phyloP scores from a whole-genome alignment of 1,140 invertebrate genomes.

The Papilio glaucus region DNA sequence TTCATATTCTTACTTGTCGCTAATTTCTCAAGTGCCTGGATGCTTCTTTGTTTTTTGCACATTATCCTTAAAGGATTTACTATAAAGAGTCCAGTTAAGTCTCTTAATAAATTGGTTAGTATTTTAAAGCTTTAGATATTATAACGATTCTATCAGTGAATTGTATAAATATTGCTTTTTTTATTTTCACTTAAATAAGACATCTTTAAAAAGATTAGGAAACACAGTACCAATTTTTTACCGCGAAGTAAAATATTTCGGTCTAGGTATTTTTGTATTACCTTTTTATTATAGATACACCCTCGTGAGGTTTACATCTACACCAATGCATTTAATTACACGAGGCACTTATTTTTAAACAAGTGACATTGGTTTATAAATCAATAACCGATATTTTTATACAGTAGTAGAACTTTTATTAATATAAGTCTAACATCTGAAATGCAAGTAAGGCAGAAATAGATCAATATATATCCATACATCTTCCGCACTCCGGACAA shows the following conservation, averaged over 20 bases:
- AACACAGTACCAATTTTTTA: too few species aligned
- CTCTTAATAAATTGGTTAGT: slow-evolving; percentile 15
- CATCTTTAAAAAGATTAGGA: too few species aligned
- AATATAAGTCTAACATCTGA: not conserved
- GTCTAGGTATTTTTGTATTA: too few species aligned
- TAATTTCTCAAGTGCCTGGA: slow-evolving; percentile 38
- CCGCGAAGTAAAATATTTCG: too few species aligned
- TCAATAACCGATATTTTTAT: too few species aligned
- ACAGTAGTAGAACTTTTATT: too few species aligned
- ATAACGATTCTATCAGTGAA: not conserved
- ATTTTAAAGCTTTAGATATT: not conserved
- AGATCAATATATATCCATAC: slow-evolving; percentile 13
- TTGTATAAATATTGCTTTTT: not conserved
- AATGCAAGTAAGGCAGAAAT: slow-evolving; percentile 2
- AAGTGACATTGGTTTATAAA: too few species aligned
- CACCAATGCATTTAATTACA: too few species aligned
- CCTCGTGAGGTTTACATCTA: too few species aligned
- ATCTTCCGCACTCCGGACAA: slow-evolving; percentile 19
- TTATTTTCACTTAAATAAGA: too few species aligned
- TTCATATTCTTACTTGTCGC: slow-evolving; percentile 34
- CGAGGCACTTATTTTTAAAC: too few species aligned
- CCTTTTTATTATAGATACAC: too few species aligned
- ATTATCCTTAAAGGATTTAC: slow-evolving; percentile 20
- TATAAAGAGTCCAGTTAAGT: slow-evolving; percentile 8
- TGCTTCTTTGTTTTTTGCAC: slow-evolving; percentile 31